phyloP scores from a whole-genome alignment of 2,113 vertebrate genomes.

The Alethe diademata region DNA sequence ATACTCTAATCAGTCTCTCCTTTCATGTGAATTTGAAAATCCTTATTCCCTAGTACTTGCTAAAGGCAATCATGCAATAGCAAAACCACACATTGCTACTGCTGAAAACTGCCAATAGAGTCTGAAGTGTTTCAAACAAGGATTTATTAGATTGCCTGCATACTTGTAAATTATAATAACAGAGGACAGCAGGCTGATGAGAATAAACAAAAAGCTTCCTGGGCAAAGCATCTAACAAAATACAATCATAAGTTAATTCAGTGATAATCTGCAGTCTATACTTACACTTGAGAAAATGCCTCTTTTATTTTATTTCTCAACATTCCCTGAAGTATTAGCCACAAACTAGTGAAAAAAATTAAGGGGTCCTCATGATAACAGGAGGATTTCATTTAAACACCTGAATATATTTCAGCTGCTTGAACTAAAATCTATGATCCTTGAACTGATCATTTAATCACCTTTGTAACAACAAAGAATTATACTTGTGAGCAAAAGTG shows the following conservation, averaged over 20 bases:
- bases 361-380: constrained; percentile 51
- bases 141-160: constrained; percentile 27
- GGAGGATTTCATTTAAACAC: constrained; percentile 55
- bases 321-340: constrained; percentile 64
- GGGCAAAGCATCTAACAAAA: constrained; percentile 47
- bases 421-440: constrained; percentile 52
- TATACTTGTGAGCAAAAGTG: constrained; percentile 18
- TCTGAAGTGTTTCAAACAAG: constrained; percentile 49
- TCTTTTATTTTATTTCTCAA: constrained; percentile 57
- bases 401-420: constrained; percentile 62
- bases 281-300: constrained; percentile 49
- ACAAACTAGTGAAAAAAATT: constrained; percentile 54
- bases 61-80: constrained; percentile 19
- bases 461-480: constrained; percentile 39
- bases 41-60: not conserved
- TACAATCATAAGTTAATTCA: constrained; percentile 48
- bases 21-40: constrained; percentile 43
- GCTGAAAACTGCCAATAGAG: constrained; percentile 37
- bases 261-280: not conserved
- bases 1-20: not conserved
- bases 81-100: not conserved
- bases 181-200: constrained; percentile 39
- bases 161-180: constrained; percentile 22
- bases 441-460: constrained; percentile 19
- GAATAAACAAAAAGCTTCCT: constrained; percentile 54